Conservation (phyloP, 2,888 invertebrate genomes). For the Aproaerema taeniolella region DNA sequence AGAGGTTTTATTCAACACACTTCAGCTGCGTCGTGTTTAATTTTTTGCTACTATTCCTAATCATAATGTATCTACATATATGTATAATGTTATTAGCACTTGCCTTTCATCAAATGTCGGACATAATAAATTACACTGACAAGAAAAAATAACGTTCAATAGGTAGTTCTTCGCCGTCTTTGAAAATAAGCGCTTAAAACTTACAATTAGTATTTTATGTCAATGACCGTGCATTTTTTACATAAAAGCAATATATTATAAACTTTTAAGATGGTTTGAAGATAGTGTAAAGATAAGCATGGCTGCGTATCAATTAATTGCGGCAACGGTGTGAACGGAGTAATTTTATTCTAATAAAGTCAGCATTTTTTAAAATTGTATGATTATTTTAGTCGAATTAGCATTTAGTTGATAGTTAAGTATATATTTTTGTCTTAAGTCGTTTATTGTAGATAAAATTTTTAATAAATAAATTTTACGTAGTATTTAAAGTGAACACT, state of each 20-base stretch:
- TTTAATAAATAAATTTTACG: no score
- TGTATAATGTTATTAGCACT: not conserved
- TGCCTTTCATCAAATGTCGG: not conserved
- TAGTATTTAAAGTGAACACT: no score
- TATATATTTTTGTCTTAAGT: no score
- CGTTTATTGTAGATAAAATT: not conserved
- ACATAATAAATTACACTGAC: slow-evolving; percentile 1
- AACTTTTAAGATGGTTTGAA: no score
- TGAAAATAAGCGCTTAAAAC: not conserved
- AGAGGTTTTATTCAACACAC: slow-evolving; percentile 5
- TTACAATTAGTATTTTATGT: slow-evolving; percentile 2
- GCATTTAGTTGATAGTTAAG: no score
- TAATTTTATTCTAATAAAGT: not conserved
- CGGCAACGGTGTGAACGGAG: not conserved
- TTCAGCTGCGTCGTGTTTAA: slow-evolving; percentile 1
- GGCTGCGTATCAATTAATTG: slow-evolving; percentile 3
- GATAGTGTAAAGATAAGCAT: not conserved
- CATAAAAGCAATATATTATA: no score
- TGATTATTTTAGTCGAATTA: no score
- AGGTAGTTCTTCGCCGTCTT: not conserved
- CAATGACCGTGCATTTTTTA: slow-evolving; percentile 7
- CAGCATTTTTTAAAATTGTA: not conserved
- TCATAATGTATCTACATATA: no score
- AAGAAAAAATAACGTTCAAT: slow-evolving; percentile 2
- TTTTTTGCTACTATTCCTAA: no score